These are phyloP conservation scores for Aegithalos caudatus DNA, from an alignment of 2,113 vertebrate genomes.

Conservation along the genomic window DNA sequence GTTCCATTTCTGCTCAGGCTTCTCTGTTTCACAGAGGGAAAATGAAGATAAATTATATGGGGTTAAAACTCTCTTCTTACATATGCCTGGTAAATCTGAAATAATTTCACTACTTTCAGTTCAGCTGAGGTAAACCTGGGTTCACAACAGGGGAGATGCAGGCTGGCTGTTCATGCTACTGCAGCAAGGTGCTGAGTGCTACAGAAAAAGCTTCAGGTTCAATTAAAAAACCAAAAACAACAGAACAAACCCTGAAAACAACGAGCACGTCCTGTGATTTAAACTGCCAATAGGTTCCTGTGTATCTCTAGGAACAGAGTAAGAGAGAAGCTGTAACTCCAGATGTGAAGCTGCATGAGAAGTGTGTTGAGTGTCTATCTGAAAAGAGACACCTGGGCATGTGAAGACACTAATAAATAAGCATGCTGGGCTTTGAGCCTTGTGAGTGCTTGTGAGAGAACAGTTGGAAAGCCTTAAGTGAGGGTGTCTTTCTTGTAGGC, in stretches of 20 bases:
- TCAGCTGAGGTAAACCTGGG: not conserved
- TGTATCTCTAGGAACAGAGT: not conserved
- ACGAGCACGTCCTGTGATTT: not conserved
- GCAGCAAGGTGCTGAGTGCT: not conserved
- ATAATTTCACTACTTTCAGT: not conserved
- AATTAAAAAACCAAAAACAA: not conserved
- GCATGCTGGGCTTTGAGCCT: not conserved
- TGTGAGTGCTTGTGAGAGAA: not conserved
- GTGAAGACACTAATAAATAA: constrained; percentile 46
- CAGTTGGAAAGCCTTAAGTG: constrained; percentile 58
- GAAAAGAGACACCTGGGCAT: constrained; percentile 58
- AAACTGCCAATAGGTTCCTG: not conserved
- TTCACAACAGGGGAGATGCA: not conserved
- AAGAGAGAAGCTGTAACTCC: not conserved
- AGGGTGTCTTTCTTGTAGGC: not conserved
- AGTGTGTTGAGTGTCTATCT: not conserved
- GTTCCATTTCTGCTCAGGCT: not conserved
- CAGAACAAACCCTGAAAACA: not conserved
- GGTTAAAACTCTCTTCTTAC: not conserved
- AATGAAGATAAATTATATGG: not conserved
- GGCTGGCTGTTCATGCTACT: not conserved
- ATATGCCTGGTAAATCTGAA: not conserved
- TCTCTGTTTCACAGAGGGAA: not conserved
- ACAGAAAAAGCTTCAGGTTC: not conserved
- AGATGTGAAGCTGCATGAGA: not conserved